These are phyloP conservation scores for Valencia hispanica DNA, from an alignment of 2,797 vertebrate species.

Conservation along the genomic window DNA sequence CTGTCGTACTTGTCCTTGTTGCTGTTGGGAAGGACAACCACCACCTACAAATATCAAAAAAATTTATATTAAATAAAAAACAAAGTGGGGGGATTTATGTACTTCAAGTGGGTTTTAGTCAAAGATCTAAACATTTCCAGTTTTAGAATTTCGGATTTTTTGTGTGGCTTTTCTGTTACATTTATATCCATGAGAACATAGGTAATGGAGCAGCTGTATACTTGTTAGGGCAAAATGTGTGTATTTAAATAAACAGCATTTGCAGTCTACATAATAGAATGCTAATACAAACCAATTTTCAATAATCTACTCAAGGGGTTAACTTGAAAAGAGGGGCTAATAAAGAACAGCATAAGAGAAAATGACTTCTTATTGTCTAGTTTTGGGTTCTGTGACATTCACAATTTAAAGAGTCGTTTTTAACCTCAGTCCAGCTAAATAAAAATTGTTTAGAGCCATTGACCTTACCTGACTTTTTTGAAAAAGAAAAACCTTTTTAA, in stretches of 20 bases:
- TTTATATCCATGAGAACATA: neutral
- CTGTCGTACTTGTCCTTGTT: conserved; percentile 93
- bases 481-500: no score
- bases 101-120: no score
- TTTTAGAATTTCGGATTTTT: neutral
- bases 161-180: neutral
- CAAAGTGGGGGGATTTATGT: no score
- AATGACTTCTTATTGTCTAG: neutral
- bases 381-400: no score
- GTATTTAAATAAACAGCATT: neutral
- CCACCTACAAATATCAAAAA: conserved; percentile 85
- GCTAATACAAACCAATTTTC: neutral
- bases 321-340: neutral
- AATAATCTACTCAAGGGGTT: no score
- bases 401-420: no score
- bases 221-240: neutral
- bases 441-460: no score
- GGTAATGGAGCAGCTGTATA: neutral
- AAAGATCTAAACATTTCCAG: neutral
- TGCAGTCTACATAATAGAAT: neutral
- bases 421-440: no score
- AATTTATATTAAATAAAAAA: no score
- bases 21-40: conserved; percentile 88
- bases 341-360: neutral
- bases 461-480: no score